A percentile compares a stretch with the other conserved stretches of the same genome.
These are phyloP conservation scores for Chrysemys picta DNA, from an alignment of 2,113 vertebrate genomes.

Conservation along the genomic window DNA sequence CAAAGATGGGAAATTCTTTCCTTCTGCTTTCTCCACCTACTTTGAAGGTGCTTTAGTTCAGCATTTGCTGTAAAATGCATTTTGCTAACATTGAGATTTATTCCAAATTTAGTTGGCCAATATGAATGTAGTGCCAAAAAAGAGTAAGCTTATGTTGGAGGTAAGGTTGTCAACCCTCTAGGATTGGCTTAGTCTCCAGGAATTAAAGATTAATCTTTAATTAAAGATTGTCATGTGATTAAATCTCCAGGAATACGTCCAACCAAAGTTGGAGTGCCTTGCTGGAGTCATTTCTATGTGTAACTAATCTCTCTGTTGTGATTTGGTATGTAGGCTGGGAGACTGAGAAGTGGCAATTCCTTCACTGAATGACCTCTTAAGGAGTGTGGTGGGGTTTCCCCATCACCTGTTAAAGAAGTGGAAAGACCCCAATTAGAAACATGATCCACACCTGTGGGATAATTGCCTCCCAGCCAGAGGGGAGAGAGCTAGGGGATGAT, in stretches of 20 bases:
- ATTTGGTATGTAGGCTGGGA: neutral
- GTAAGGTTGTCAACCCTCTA: too few species aligned
- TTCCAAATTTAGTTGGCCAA: neutral
- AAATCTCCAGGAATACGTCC: too few species aligned
- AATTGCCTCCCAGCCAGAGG: too few species aligned
- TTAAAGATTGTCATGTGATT: too few species aligned
- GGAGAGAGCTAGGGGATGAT: too few species aligned
- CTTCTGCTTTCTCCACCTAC: neutral
- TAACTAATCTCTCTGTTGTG: neutral
- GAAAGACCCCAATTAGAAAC: too few species aligned
- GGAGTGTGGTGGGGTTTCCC: too few species aligned
- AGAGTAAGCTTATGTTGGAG: neutral
- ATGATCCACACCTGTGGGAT: too few species aligned
- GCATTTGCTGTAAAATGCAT: neutral
- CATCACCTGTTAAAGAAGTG: too few species aligned
- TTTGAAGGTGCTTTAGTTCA: slow-evolving; percentile 37
- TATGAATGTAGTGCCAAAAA: neutral
- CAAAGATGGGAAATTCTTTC: neutral
- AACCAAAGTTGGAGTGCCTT: too few species aligned
- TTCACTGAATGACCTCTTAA: neutral
- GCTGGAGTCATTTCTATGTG: neutral
- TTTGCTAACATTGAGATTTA: neutral
- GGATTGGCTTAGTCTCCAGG: too few species aligned
- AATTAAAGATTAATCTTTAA: too few species aligned
- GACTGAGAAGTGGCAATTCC: neutral